phyloP scores from a whole-genome alignment of 2,797 vertebrate genomes.

The Decapterus maruadsi region DNA sequence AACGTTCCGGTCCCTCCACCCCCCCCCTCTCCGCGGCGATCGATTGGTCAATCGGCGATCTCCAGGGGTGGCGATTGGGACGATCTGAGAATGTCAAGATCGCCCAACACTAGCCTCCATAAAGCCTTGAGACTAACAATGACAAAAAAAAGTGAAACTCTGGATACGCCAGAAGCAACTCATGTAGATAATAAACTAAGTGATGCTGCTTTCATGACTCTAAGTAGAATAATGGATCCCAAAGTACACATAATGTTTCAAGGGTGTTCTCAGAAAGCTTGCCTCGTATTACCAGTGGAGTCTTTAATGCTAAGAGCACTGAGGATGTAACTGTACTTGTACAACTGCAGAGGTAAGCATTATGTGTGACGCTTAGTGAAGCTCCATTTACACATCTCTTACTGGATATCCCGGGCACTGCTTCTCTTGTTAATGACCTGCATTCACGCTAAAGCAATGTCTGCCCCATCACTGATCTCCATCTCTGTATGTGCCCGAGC shows the following conservation, averaged over 20 bases:
- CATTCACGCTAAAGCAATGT: neutral
- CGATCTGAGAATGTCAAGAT: too few species aligned
- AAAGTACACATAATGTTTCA: conserved; percentile 13
- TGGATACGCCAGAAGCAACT: neutral
- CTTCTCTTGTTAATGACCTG: conserved; percentile 22
- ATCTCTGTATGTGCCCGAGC: conserved; percentile 12
- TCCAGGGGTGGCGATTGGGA: too few species aligned
- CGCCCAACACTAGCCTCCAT: too few species aligned
- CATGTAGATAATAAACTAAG: conserved; percentile 1
- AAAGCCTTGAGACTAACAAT: neutral
- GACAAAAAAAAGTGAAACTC: neutral
- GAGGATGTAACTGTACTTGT: conserved; percentile 10
- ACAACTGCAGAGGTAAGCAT: neutral
- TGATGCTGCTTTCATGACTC: conserved; percentile 2
- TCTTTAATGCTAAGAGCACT: conserved; percentile 8
- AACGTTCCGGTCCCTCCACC: too few species aligned
- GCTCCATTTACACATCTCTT: neutral
- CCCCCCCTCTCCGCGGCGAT: too few species aligned
- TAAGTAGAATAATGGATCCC: conserved; percentile 20
- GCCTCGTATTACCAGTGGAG: neutral
- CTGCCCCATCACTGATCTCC: conserved; percentile 13
- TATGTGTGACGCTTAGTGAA: neutral
- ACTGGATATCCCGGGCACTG: neutral
- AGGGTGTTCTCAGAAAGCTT: conserved; percentile 13
- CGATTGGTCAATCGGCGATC: too few species aligned